Conservation (phyloP, 2,888 invertebrate species). For the Tinea pellionella region DNA sequence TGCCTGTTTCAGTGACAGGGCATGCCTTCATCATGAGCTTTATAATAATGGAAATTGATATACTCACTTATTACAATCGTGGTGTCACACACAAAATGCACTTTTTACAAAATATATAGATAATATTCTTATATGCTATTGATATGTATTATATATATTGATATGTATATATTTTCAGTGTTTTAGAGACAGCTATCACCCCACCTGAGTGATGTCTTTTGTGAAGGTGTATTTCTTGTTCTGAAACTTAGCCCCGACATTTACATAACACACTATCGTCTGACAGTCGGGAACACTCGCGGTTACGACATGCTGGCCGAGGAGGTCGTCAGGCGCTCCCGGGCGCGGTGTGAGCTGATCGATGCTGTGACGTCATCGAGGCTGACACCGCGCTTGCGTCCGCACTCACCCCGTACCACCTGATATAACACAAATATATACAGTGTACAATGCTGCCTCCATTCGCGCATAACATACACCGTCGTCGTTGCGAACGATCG, state of each 20-base stretch:
- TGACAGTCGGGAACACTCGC: background rate
- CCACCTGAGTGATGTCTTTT: constrained; percentile 96
- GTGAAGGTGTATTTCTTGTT: constrained; percentile 96
- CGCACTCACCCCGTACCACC: constrained; percentile 22
- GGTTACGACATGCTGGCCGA: background rate
- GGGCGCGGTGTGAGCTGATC: constrained; percentile 25
- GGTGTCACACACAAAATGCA: constrained; percentile 16
- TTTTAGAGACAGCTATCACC: constrained; percentile 82
- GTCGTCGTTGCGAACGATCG: background rate
- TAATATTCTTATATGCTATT: background rate
- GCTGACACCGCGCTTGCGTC: constrained; percentile 29
- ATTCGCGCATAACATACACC: background rate
- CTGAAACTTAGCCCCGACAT: constrained; percentile 96
- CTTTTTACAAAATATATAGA: constrained; percentile 8
- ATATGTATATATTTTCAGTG: background rate
- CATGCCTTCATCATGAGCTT: no score
- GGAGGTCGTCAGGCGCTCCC: background rate
- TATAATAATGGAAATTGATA: no score
- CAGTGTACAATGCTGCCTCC: background rate
- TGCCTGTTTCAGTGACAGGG: no score
- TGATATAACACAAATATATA: background rate
- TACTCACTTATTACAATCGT: background rate
- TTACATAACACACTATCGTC: constrained; percentile 43
- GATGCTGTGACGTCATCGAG: constrained; percentile 60
- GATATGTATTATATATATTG: background rate